Conservation (phyloP, 1,140 invertebrate genomes). For the Drosophila grimshawi region DNA sequence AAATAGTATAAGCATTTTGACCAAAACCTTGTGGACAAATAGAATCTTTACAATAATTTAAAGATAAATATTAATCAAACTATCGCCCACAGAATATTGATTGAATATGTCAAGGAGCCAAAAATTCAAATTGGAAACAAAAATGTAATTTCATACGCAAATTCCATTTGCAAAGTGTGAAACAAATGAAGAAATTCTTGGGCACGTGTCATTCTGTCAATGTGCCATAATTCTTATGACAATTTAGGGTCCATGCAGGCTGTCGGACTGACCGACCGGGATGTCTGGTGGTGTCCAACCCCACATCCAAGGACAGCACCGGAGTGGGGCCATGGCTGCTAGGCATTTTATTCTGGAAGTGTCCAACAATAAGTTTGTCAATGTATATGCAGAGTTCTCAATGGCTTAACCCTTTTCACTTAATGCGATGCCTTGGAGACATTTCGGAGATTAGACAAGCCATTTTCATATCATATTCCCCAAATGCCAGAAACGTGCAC, state of each 20-base stretch:
- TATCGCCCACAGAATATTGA: not conserved
- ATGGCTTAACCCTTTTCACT: slow-evolving; percentile 61
- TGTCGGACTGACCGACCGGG: not conserved
- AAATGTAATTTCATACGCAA: not conserved
- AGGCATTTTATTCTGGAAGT: slow-evolving; percentile 24
- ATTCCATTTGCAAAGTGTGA: not conserved
- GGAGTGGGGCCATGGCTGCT: not conserved
- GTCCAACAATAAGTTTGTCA: slow-evolving; percentile 30
- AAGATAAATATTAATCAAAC: not conserved
- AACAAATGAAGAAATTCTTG: slow-evolving; percentile 39
- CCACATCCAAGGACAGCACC: not conserved
- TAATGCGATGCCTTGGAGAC: slow-evolving; percentile 6
- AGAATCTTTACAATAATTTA: not conserved
- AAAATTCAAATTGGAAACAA: not conserved
- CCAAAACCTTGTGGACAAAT: not conserved
- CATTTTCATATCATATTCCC: slow-evolving; percentile 55
- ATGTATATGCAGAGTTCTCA: slow-evolving; percentile 15
- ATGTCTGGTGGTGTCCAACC: slow-evolving; percentile 5
- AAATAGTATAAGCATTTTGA: too few species aligned
- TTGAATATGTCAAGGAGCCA: not conserved
- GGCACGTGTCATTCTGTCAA: slow-evolving; percentile 64
- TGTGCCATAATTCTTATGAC: slow-evolving; percentile 65
- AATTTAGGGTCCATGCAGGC: slow-evolving; percentile 6
- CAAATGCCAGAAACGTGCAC: slow-evolving; percentile 17
- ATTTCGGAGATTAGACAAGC: slow-evolving; percentile 25